Evolutionary conservation across 2,888 invertebrate species (phyloP).

Genomic region (Amblyjoppa proteus): DNA sequence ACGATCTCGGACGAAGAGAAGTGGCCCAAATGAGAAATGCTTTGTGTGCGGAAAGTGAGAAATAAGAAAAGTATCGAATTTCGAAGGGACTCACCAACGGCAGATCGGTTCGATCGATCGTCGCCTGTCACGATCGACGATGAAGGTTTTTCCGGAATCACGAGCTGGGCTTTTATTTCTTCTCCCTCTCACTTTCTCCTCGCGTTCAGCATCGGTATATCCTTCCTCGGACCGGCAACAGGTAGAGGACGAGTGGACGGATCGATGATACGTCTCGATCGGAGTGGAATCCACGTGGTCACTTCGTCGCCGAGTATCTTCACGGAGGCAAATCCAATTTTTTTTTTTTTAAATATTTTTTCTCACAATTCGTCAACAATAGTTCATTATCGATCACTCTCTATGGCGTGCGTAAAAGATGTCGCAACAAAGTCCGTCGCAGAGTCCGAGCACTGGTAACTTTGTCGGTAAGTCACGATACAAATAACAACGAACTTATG

Average conservation of each 20-base stretch:
- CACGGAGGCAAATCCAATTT: constrained; percentile 26
- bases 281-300: constrained; percentile 51
- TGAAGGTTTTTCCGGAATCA: constrained; percentile 18
- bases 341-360: background rate
- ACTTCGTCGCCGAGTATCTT: constrained; percentile 16
- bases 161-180: background rate
- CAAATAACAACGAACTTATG: background rate
- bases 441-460: constrained; percentile 17
- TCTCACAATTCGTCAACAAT: constrained; percentile 26
- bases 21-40: constrained; percentile 12
- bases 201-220: constrained; percentile 31
- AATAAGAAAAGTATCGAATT: background rate
- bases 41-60: constrained; percentile 2
- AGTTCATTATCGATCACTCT: constrained; percentile 22
- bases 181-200: constrained; percentile 16
- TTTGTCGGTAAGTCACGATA: background rate
- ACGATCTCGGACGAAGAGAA: constrained; percentile 41
- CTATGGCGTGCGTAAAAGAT: background rate
- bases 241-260: constrained; percentile 19
- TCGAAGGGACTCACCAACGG: constrained; percentile 75
- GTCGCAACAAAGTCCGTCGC: background rate
- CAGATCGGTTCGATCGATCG: constrained; percentile 70
- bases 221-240: constrained; percentile 4
- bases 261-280: constrained; percentile 26
- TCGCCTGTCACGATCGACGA: constrained; percentile 60